Percentiles rank a stretch among this genome's conserved stretches.
Evolutionary conservation across 2,113 vertebrate species (phyloP).

Genomic region (Apus apus): DNA sequence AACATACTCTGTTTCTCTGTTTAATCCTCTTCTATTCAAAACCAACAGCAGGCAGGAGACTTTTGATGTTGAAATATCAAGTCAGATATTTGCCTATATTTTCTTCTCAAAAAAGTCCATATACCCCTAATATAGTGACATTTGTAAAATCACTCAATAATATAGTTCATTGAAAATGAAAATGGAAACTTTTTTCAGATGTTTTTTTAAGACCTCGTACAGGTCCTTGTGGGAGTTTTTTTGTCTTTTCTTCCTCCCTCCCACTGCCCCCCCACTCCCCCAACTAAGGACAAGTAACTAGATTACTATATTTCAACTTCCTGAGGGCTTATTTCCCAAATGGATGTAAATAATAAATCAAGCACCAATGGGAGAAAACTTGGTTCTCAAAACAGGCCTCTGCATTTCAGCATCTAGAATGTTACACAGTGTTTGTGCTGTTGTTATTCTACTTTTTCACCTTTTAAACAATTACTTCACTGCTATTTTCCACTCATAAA

Average conservation of each 20-base stretch:
- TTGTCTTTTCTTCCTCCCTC: background rate
- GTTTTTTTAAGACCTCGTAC: background rate
- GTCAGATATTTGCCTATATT: background rate
- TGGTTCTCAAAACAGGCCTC: background rate
- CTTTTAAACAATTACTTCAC: background rate
- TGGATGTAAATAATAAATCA: conserved; percentile 2
- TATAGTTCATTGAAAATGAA: background rate
- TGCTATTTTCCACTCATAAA: background rate
- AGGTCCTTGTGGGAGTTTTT: background rate
- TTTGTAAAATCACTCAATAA: background rate
- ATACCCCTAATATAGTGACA: background rate
- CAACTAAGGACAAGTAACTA: background rate
- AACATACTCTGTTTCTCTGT: background rate
- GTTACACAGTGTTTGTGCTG: background rate
- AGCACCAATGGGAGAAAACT: background rate
- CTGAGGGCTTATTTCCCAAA: background rate
- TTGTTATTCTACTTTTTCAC: background rate
- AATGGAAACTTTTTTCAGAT: background rate
- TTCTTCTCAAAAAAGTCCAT: background rate
- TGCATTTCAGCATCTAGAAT: background rate
- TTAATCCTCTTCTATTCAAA: background rate
- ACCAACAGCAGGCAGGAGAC: background rate
- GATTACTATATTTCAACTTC: background rate
- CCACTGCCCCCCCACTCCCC: too few species aligned
- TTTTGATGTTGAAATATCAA: background rate